These are phyloP conservation scores for Rapana venosa DNA, from an alignment of 2,888 invertebrate genomes.

Conservation along the genomic window DNA sequence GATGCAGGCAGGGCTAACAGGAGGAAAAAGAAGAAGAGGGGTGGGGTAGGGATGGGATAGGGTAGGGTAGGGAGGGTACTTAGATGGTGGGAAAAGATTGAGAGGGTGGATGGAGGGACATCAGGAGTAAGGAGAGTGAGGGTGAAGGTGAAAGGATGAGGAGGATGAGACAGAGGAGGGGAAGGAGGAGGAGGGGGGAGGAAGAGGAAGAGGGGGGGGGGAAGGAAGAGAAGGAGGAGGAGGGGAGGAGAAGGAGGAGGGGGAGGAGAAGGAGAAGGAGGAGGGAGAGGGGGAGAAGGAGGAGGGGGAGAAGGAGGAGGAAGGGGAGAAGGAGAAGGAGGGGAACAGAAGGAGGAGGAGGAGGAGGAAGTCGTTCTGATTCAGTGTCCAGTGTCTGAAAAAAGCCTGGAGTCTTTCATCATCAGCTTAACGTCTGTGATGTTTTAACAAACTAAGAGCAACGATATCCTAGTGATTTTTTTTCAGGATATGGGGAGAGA, in stretches of 20 bases:
- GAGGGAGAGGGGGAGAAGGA: neutral
- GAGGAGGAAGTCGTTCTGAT: neutral
- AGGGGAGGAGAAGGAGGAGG: neutral
- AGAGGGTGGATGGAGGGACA: too few species aligned
- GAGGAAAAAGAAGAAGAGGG: neutral
- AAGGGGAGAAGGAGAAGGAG: neutral
- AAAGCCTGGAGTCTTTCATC: neutral
- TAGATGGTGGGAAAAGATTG: too few species aligned
- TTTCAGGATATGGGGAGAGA: neutral
- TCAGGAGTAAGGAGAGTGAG: neutral
- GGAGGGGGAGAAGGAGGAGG: neutral
- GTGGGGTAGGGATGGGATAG: neutral
- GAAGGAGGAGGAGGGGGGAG: neutral
- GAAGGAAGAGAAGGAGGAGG: neutral
- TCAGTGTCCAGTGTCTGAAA: neutral
- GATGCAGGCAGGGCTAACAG: neutral
- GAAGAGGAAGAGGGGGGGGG: neutral
- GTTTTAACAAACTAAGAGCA: neutral
- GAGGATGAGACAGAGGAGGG: neutral
- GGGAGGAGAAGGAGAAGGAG: neutral
- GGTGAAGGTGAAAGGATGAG: neutral
- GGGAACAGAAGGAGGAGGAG: neutral
- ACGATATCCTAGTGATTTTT: neutral
- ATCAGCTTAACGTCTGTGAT: conserved; percentile 13
- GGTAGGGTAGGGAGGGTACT: neutral